phyloP scores from a whole-genome alignment of 92 coral and sea anemone species.

The Siderastrea siderea region DNA sequence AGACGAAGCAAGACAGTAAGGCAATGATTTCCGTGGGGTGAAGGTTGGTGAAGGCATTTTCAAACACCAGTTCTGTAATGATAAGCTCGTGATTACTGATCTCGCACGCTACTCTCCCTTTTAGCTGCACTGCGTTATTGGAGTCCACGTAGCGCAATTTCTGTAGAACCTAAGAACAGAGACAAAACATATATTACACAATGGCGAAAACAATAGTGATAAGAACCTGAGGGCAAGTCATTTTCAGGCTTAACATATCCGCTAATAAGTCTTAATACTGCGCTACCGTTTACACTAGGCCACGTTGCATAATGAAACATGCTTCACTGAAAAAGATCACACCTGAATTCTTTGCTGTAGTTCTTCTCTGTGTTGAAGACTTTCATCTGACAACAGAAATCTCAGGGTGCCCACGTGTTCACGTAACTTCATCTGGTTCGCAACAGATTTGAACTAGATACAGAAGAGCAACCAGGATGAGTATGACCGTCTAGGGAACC shows the following conservation, averaged over 20 bases:
- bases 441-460: constrained; percentile 73
- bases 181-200: background rate
- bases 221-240: too few relatives aligned
- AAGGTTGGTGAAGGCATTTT: constrained; percentile 82
- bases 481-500: background rate
- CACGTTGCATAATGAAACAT: too few relatives aligned
- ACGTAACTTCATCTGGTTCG: constrained; percentile 70
- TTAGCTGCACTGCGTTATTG: constrained; percentile 82
- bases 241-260: too few relatives aligned
- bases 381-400: constrained; percentile 86
- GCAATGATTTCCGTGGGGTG: constrained; percentile 98
- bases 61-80: constrained; percentile 91
- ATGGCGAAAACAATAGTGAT: too few relatives aligned
- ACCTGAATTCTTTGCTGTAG: constrained; percentile 86
- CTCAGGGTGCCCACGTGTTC: constrained; percentile 72
- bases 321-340: background rate
- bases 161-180: constrained; percentile 74
- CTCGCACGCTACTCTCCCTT: constrained; percentile 99
- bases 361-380: constrained; percentile 82
- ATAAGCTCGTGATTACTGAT: constrained; percentile 95
- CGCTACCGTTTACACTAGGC: too few relatives aligned
- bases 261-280: too few relatives aligned
- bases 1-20: constrained; percentile 95
- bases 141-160: constrained; percentile 86
- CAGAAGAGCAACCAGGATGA: background rate